These are phyloP conservation scores for Threskiornis aethiopicus DNA, from an alignment of 2,797 vertebrate species.

Conservation along the genomic window DNA sequence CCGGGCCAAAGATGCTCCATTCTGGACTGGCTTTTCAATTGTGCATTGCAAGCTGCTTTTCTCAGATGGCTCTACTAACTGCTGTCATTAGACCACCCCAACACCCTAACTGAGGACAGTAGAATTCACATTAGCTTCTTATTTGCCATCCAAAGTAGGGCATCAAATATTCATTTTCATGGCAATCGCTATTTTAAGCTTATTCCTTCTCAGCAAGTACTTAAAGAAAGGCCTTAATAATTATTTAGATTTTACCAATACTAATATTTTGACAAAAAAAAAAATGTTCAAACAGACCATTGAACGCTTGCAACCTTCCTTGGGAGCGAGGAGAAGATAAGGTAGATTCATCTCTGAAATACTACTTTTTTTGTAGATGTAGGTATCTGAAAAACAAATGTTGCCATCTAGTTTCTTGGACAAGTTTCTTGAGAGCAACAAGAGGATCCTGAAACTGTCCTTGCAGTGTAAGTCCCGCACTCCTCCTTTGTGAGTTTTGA, in stretches of 20 bases:
- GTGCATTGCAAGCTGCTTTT: neutral
- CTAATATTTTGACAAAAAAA: neutral
- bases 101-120: neutral
- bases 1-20: neutral
- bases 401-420: neutral
- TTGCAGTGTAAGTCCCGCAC: neutral
- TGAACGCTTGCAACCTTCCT: neutral
- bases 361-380: neutral
- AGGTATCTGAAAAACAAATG: neutral
- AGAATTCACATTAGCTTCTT: neutral
- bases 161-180: conserved; percentile 8
- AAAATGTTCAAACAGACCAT: neutral
- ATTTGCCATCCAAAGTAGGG: neutral
- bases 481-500: neutral
- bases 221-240: neutral
- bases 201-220: neutral
- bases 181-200: neutral
- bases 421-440: neutral
- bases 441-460: neutral
- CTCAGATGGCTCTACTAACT: conserved; percentile 9
- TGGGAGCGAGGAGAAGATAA: neutral
- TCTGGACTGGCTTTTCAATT: neutral
- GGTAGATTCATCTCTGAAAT: neutral
- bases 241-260: neutral
- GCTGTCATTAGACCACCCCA: neutral